Evolutionary conservation across 2,888 invertebrate species (phyloP).

Genomic region (Synanthedon myopaeformis): DNA sequence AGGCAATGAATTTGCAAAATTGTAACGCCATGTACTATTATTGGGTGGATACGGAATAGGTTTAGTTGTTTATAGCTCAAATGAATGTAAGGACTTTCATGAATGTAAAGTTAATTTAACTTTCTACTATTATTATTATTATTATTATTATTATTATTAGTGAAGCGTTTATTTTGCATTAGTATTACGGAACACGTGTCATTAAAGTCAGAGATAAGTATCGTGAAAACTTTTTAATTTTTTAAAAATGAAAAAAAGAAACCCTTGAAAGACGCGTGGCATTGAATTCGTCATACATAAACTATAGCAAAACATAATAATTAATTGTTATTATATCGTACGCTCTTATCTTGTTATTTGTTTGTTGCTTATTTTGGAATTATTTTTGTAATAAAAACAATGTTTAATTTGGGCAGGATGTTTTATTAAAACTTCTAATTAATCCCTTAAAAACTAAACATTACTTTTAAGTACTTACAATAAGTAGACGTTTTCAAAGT

Average conservation of each 20-base stretch:
- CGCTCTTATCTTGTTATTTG: slow-evolving; percentile 65
- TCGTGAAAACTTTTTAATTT: too few species aligned
- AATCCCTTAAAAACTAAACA: not conserved
- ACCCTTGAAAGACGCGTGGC: too few species aligned
- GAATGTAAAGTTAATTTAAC: slow-evolving; percentile 53
- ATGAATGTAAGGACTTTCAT: slow-evolving; percentile 40
- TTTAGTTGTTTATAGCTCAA: slow-evolving; percentile 39
- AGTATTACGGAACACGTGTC: not conserved
- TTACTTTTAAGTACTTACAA: not conserved
- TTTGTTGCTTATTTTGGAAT: slow-evolving; percentile 69
- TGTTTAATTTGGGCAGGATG: slow-evolving; percentile 39
- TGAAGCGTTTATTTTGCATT: slow-evolving; percentile 1
- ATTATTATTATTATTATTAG: slow-evolving; percentile 29
- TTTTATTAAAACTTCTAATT: slow-evolving; percentile 53
- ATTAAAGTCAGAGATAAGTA: slow-evolving; percentile 3
- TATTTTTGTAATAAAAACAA: slow-evolving; percentile 61
- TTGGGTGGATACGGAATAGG: slow-evolving; percentile 1
- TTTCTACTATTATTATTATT: slow-evolving; percentile 45
- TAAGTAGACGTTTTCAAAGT: too few species aligned
- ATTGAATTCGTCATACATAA: too few species aligned
- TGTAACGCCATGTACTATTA: not conserved
- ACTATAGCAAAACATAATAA: slow-evolving; percentile 23
- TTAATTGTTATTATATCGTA: slow-evolving; percentile 41
- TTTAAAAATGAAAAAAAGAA: too few species aligned
- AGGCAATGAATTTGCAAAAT: too few species aligned